These are phyloP conservation scores for Theretra japonica DNA, from an alignment of 2,888 invertebrate species.

Conservation along the genomic window DNA sequence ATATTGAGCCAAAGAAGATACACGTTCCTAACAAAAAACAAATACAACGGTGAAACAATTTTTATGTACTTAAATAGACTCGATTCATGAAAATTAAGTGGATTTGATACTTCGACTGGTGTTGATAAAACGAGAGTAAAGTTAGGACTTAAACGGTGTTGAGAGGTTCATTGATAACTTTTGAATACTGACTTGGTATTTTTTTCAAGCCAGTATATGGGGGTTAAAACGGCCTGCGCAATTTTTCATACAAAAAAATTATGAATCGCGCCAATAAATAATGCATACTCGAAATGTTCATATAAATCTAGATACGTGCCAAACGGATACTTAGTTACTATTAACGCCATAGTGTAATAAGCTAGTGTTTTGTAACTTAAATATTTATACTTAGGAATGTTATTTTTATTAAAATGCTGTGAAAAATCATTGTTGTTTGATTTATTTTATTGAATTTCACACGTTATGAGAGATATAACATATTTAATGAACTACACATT, in stretches of 20 bases:
- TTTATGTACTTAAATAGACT: constrained; percentile 44
- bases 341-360: constrained; percentile 52
- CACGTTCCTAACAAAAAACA: neutral
- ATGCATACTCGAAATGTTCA: constrained; percentile 34
- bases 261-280: constrained; percentile 13
- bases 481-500: too few species aligned
- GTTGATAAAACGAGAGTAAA: neutral
- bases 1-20: neutral
- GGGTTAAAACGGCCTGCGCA: too few species aligned
- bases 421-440: constrained; percentile 49
- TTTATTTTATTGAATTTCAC: constrained; percentile 25
- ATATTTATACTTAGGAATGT: constrained; percentile 74
- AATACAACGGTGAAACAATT: neutral
- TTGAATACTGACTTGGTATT: too few species aligned
- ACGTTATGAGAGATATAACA: too few species aligned
- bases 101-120: constrained; percentile 30
- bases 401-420: constrained; percentile 75
- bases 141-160: too few species aligned
- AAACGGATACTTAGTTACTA: constrained; percentile 59
- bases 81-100: neutral
- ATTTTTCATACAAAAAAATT: neutral
- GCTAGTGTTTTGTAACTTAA: constrained; percentile 71
- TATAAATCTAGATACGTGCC: constrained; percentile 50
- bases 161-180: too few species aligned
- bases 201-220: too few species aligned